phyloP scores from a whole-genome alignment of 2,113 vertebrate genomes.

The Lepus timidus region DNA sequence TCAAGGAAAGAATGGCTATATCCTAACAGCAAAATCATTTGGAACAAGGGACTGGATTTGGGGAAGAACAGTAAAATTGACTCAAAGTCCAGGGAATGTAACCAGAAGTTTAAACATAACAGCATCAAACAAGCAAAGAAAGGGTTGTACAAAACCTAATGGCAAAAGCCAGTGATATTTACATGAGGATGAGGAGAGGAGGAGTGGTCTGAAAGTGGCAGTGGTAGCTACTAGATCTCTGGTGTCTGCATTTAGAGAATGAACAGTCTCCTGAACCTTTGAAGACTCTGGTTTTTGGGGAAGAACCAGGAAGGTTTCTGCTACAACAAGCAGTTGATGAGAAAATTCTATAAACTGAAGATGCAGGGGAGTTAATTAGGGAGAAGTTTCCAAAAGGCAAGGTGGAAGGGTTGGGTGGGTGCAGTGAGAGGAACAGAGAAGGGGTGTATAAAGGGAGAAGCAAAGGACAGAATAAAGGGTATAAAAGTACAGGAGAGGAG shows the following conservation, averaged over 20 bases:
- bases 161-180: not conserved
- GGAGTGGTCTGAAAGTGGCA: not conserved
- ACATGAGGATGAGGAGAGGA: not conserved
- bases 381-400: not conserved
- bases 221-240: not conserved
- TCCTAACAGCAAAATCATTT: not conserved
- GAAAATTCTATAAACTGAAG: not conserved
- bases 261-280: not conserved
- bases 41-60: not conserved
- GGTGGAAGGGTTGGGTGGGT: not conserved
- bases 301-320: not conserved
- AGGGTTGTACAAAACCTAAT: not conserved
- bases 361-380: not conserved
- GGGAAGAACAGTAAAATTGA: not conserved
- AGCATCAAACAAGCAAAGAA: not conserved
- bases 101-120: not conserved
- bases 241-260: slow-evolving; percentile 22
- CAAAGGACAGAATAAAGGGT: not conserved
- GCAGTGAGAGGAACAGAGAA: not conserved
- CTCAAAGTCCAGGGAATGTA: not conserved
- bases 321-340: not conserved
- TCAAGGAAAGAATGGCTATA: not conserved
- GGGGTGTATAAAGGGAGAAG: not conserved
- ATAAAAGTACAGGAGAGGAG: not conserved
- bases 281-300: not conserved